These are phyloP conservation scores for Lathamus discolor DNA, from an alignment of 2,113 vertebrate species.

Conservation along the genomic window DNA sequence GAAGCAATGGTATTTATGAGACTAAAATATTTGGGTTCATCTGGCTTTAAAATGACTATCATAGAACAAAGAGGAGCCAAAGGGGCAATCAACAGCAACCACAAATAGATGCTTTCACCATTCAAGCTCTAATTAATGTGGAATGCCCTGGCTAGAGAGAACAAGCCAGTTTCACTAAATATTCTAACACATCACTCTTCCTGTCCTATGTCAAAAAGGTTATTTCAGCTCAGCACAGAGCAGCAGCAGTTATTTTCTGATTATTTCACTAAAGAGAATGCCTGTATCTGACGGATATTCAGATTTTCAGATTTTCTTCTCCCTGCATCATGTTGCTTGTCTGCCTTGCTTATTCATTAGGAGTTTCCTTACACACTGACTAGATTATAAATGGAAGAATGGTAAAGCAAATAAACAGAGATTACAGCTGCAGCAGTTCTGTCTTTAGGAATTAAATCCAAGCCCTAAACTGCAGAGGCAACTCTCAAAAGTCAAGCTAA, in stretches of 20 bases:
- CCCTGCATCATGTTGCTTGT: not conserved
- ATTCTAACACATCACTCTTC: not conserved
- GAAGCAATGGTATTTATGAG: not conserved
- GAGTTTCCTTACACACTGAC: not conserved
- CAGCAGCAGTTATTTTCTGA: not conserved
- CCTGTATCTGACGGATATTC: not conserved
- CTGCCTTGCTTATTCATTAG: not conserved
- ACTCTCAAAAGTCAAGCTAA: slow-evolving; percentile 14
- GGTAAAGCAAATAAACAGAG: not conserved
- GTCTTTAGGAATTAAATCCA: slow-evolving; percentile 12
- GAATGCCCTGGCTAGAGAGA: not conserved
- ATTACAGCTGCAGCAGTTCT: not conserved
- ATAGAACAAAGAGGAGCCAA: not conserved
- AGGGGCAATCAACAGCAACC: not conserved
- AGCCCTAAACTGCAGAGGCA: not conserved
- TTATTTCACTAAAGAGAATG: not conserved
- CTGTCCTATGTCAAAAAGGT: not conserved
- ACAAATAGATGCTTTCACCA: not conserved
- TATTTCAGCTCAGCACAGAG: not conserved
- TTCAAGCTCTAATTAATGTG: not conserved
- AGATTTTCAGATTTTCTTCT: not conserved
- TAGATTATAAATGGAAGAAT: not conserved
- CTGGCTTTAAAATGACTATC: not conserved
- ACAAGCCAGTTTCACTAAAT: not conserved
- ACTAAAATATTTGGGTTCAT: not conserved